Conservation (phyloP, 2,113 vertebrate species). For the Solea solea region DNA sequence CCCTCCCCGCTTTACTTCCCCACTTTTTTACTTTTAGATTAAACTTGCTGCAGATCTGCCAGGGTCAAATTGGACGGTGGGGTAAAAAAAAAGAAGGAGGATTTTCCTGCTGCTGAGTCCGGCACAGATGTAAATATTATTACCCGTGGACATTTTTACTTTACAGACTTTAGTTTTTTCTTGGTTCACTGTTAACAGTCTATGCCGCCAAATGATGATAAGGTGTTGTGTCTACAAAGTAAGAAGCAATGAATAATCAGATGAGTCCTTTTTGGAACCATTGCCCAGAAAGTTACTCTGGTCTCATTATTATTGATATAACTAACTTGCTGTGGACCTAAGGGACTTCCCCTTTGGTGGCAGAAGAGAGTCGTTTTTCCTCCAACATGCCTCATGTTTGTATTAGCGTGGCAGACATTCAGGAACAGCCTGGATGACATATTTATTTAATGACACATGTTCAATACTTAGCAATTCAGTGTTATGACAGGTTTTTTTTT, state of each 20-base stretch:
- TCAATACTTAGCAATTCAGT: too few relatives aligned
- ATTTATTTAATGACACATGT: too few relatives aligned
- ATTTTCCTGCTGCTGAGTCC: slow-evolving; percentile 57
- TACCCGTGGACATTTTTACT: neutral
- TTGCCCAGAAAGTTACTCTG: slow-evolving; percentile 9
- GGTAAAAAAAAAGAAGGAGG: slow-evolving; percentile 53
- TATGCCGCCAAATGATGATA: slow-evolving; percentile 5
- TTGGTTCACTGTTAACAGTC: neutral
- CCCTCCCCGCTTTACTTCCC: slow-evolving; percentile 9
- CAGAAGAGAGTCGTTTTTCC: neutral
- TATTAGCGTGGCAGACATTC: neutral
- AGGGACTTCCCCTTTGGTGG: neutral
- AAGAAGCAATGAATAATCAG: slow-evolving; percentile 27
- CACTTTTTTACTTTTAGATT: slow-evolving; percentile 42
- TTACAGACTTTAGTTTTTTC: neutral
- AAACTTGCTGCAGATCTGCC: slow-evolving; percentile 53
- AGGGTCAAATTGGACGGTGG: slow-evolving; percentile 54
- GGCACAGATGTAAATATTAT: slow-evolving; percentile 33
- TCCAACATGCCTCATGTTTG: neutral
- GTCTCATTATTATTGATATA: slow-evolving; percentile 12
- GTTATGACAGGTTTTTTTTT: too few relatives aligned
- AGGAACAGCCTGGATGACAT: neutral
- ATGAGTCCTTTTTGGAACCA: slow-evolving; percentile 1
- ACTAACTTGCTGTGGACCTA: neutral
- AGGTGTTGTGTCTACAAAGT: slow-evolving; percentile 5